Conservation (phyloP, 2,797 vertebrate genomes). For the Pagetopsis macropterus region DNA sequence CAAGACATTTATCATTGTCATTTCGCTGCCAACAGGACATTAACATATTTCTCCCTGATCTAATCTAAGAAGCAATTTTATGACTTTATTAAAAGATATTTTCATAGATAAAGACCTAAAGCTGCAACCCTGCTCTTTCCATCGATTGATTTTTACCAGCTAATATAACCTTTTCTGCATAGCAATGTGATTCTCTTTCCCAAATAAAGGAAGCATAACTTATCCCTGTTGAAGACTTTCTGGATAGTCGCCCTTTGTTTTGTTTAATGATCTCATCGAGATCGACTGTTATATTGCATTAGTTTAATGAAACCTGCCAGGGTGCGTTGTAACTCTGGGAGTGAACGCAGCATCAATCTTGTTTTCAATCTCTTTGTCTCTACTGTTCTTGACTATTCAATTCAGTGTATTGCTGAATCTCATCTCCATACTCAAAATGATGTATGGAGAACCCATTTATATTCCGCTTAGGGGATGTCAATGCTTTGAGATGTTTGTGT, state of each 20-base stretch:
- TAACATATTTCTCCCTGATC: background rate
- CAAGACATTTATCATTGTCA: background rate
- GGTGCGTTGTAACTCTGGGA: background rate
- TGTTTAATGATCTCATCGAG: background rate
- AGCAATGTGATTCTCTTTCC: too few relatives aligned
- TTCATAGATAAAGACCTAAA: background rate
- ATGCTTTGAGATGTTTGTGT: conserved; percentile 29
- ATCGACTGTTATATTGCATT: conserved; percentile 1
- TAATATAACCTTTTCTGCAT: too few relatives aligned
- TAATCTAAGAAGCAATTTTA: conserved; percentile 2
- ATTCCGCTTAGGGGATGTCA: conserved; percentile 3
- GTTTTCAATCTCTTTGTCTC: conserved; percentile 2
- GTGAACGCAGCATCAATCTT: background rate
- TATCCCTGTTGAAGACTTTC: background rate
- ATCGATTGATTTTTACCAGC: background rate
- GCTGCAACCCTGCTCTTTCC: background rate
- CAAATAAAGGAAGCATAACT: background rate
- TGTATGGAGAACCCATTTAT: conserved; percentile 13
- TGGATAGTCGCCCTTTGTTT: background rate
- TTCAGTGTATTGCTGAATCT: background rate
- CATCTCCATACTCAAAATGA: background rate
- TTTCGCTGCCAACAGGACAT: background rate
- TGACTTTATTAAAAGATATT: background rate
- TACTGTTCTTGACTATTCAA: background rate
- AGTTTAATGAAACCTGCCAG: conserved; percentile 8